phyloP scores from a whole-genome alignment of 2,888 invertebrate genomes.

The Mantis religiosa region DNA sequence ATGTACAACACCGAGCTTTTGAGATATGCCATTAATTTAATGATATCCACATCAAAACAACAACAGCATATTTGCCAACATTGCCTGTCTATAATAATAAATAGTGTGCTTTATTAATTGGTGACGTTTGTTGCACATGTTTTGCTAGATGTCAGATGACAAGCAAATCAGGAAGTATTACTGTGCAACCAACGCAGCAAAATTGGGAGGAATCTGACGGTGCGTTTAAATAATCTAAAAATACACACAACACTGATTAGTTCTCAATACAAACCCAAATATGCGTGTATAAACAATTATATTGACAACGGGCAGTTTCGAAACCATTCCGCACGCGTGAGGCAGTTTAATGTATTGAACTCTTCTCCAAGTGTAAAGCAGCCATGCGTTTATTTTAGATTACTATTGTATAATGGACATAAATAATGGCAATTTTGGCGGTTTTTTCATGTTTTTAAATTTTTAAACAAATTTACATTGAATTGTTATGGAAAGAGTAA shows the following conservation, averaged over 20 bases:
- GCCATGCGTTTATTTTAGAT: too few species aligned
- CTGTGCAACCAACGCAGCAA: neutral
- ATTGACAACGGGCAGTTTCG: too few species aligned
- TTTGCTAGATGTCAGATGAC: neutral
- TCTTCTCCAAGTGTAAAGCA: too few species aligned
- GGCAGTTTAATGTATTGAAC: too few species aligned
- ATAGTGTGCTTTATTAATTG: neutral
- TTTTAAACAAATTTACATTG: too few species aligned
- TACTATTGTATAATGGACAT: too few species aligned
- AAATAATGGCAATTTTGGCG: too few species aligned
- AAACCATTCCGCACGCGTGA: too few species aligned
- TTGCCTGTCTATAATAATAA: neutral
- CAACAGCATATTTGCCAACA: neutral
- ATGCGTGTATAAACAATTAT: neutral
- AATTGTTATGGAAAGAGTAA: too few species aligned
- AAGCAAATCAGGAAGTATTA: neutral
- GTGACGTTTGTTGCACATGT: neutral
- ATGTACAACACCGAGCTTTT: neutral
- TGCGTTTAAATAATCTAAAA: neutral
- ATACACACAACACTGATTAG: neutral
- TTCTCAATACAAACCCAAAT: neutral
- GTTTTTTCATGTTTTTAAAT: too few species aligned
- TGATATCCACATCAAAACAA: neutral
- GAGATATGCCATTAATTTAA: neutral
- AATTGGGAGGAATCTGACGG: neutral